phyloP scores from a whole-genome alignment of 2,797 vertebrate species.

The Peromyscus aztecus region DNA sequence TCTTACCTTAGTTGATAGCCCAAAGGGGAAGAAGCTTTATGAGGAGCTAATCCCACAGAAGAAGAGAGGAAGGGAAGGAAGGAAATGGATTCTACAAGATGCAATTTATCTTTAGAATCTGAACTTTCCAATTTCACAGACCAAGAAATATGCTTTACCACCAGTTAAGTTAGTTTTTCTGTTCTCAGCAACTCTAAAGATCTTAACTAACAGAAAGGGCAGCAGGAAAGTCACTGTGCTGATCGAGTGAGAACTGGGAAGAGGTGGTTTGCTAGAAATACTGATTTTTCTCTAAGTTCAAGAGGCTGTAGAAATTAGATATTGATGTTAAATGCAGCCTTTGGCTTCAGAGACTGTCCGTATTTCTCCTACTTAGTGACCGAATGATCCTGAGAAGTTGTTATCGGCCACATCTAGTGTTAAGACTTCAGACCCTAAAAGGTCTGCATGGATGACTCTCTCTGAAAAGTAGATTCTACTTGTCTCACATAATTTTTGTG shows the following conservation, averaged over 20 bases:
- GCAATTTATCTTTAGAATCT: conserved; percentile 1
- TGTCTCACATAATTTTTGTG: neutral
- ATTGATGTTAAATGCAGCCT: neutral
- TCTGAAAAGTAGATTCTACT: neutral
- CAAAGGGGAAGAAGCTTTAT: neutral
- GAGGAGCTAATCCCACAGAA: neutral
- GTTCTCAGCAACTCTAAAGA: neutral
- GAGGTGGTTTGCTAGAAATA: neutral
- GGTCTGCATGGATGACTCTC: no score
- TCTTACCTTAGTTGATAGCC: neutral
- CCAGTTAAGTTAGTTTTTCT: neutral
- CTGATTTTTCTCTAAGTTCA: neutral
- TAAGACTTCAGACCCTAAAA: neutral
- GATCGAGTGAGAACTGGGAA: neutral
- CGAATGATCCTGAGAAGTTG: neutral
- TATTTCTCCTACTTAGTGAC: neutral
- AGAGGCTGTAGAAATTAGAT: neutral
- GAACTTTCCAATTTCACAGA: neutral
- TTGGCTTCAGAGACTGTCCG: neutral
- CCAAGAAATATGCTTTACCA: neutral
- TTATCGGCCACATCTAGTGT: neutral
- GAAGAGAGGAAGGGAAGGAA: neutral
- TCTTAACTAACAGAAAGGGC: neutral
- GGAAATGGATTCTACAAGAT: neutral
- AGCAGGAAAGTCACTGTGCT: neutral